Evolutionary conservation across 2,888 invertebrate genomes (phyloP).

Genomic region (Lithophane leautieri): DNA sequence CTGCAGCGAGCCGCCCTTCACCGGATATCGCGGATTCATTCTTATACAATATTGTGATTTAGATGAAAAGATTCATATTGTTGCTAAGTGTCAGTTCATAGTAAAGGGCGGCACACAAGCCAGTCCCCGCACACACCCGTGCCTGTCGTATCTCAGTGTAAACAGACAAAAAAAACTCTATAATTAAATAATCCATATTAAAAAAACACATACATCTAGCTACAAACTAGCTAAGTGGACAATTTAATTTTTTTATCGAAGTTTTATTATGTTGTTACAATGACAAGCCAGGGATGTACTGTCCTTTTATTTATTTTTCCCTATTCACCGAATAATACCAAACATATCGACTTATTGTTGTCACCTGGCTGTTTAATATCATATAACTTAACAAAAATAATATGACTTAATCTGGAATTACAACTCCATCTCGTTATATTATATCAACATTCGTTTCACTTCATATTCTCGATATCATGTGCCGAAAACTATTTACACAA

Average conservation of each 20-base stretch:
- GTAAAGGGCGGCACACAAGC: constrained; percentile 39
- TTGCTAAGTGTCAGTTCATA: constrained; percentile 2
- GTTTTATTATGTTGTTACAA: constrained; percentile 43
- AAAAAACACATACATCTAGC: constrained; percentile 86
- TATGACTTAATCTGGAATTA: constrained; percentile 72
- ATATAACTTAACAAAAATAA: constrained; percentile 71
- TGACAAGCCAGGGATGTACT: constrained; percentile 64
- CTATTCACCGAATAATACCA: constrained; percentile 55
- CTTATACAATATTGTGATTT: not conserved
- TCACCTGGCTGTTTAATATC: constrained; percentile 67
- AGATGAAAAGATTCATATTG: not conserved
- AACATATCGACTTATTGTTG: constrained; percentile 49
- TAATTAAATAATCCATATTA: constrained; percentile 84
- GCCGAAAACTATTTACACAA: constrained; percentile 74
- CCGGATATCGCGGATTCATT: not conserved
- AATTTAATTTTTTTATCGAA: constrained; percentile 68
- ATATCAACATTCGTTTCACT: constrained; percentile 62
- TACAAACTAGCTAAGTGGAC: constrained; percentile 86
- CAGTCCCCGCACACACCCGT: constrained; percentile 72
- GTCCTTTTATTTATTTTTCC: constrained; percentile 28
- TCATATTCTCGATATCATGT: constrained; percentile 61
- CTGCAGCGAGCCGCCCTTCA: constrained; percentile 33
- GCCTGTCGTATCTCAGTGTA: constrained; percentile 78
- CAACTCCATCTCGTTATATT: constrained; percentile 62
- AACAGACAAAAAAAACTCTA: constrained; percentile 81